Base-by-base conservation (phyloP, 2,113 vertebrate species). In the Natator depressus region DNA sequence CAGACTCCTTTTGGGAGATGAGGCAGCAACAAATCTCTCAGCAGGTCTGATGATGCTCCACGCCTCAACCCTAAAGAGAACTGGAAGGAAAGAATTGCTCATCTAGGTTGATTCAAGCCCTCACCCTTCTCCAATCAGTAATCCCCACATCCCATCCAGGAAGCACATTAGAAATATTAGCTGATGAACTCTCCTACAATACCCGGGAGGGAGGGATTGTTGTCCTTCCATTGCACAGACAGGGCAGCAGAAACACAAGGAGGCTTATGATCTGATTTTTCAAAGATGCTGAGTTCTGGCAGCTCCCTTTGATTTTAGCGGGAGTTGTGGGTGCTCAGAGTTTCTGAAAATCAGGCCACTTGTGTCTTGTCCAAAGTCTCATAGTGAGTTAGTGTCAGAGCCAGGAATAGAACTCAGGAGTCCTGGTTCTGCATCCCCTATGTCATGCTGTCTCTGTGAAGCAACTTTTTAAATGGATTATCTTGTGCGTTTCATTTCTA, bases 401-500 rank as follows among this genome's bases (percentile, higher is more conserved):
- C 13, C 42, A 91, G 83, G 51, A 89, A 49, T 65, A 46, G 11
- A 4, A 65, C 6, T 9, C 3, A 24, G 51, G 11, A 42, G 11
- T 95, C 82, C 31, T 95, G 13, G 4, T 27, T 93, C 84, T 35
- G 46, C 3, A n/a, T 80, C 25, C 16, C 5, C 49, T 55, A 49
- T 27, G 27, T 75, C 54, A 65, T 38, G 4, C 11, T 54, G 57
- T 31, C 47, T 69, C 55, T 65, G 25, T 65, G 27, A 76, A 80
- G 49, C 29, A 69, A 25, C 20, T 89, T 95, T 72, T 92, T 87
- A 95, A 24, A 65, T 91, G 11, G 49, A 80, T 94, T 92, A 91
- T 80, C 42, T 95, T 84, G 5, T 83, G 85, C 94, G 53, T 97
- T 98, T 91, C 80, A 75, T 75, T 78, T 35, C 96, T 95, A 99